These are phyloP conservation scores for Cyphomyrus discorhynchus DNA, from an alignment of 2,113 vertebrate genomes.

Conservation along the genomic window DNA sequence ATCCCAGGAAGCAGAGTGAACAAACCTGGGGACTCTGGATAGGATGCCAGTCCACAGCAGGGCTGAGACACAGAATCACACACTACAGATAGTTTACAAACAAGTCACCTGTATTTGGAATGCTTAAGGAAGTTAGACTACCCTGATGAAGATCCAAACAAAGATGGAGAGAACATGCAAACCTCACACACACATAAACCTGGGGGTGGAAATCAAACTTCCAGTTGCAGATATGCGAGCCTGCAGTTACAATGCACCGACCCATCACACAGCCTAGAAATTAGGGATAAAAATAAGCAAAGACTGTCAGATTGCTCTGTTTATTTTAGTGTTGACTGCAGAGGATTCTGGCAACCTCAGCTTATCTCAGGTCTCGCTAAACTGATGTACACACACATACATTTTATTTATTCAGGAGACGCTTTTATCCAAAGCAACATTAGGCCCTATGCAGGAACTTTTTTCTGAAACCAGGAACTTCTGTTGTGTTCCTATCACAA, in stretches of 20 bases:
- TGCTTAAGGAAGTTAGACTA: background rate
- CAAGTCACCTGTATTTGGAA: background rate
- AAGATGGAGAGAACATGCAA: background rate
- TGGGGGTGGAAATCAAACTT: background rate
- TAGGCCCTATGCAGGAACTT: too few relatives aligned
- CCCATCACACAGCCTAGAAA: background rate
- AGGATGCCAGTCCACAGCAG: background rate
- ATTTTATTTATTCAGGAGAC: too few relatives aligned
- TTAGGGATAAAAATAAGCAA: background rate
- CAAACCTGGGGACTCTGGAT: background rate
- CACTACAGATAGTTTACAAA: background rate
- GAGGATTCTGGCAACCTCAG: background rate
- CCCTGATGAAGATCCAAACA: background rate
- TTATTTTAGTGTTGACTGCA: background rate
- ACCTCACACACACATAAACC: background rate
- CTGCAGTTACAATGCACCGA: background rate
- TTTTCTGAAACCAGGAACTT: too few relatives aligned
- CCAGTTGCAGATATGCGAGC: background rate
- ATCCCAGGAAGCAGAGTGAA: background rate
- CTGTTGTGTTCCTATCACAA: too few relatives aligned
- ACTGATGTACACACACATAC: background rate
- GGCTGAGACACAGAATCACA: background rate
- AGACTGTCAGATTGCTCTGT: background rate
- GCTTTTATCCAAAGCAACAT: too few relatives aligned
- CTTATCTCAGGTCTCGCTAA: background rate